phyloP scores from a whole-genome alignment of 2,797 vertebrate genomes.

The Hyperoplus immaculatus region DNA sequence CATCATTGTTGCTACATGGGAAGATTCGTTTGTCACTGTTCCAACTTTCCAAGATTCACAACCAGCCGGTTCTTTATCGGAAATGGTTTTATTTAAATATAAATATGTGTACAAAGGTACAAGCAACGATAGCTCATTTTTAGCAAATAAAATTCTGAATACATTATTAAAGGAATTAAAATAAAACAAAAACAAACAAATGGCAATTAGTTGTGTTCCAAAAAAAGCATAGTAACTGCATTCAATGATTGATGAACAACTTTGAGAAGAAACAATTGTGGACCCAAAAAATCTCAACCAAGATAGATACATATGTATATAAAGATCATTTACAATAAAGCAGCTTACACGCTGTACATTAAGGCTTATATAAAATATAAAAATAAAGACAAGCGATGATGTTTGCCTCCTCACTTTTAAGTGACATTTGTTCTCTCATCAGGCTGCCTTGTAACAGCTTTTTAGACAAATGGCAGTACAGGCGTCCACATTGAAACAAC shows the following conservation, averaged over 20 bases:
- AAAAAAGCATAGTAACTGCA: constrained; percentile 77
- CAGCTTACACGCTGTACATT: constrained; percentile 90
- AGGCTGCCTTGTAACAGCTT: constrained; percentile 75
- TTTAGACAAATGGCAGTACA: constrained; percentile 86
- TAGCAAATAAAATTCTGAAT: constrained; percentile 88
- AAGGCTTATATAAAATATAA: constrained; percentile 92
- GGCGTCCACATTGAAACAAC: constrained; percentile 77
- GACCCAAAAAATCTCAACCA: constrained; percentile 77
- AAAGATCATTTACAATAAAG: constrained; percentile 90
- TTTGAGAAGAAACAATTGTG: constrained; percentile 68
- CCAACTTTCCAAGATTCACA: constrained; percentile 63
- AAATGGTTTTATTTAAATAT: constrained; percentile 93
- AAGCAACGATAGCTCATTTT: constrained; percentile 88
- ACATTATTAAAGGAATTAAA: constrained; percentile 83
- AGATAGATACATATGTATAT: constrained; percentile 85
- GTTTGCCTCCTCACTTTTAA: constrained; percentile 79
- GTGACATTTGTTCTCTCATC: constrained; percentile 73
- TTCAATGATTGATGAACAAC: constrained; percentile 82
- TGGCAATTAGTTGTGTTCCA: constrained; percentile 83
- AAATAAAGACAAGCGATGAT: constrained; percentile 90
- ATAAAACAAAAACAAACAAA: constrained; percentile 66
- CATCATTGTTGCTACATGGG: constrained; percentile 78
- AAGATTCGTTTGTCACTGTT: constrained; percentile 77
- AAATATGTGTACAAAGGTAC: constrained; percentile 94
- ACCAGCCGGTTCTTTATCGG: constrained; percentile 77